phyloP scores from a whole-genome alignment of 1,140 invertebrate species.

The Papilio xuthus region DNA sequence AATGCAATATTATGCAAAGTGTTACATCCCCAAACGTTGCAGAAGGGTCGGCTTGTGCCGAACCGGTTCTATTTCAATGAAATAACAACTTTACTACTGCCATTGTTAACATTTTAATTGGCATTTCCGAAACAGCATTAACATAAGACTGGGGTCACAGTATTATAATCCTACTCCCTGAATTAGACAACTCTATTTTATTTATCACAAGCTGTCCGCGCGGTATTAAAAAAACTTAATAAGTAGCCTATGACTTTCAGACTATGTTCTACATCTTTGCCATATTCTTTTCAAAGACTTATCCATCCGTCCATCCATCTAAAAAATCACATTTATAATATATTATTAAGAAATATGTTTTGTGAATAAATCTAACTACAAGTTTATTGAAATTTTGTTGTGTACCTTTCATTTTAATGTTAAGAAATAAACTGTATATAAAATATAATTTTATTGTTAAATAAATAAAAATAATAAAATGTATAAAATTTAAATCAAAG shows the following conservation, averaged over 20 bases:
- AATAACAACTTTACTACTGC: constrained; percentile 56
- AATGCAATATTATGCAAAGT: constrained; percentile 38
- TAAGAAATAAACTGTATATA: too few species aligned
- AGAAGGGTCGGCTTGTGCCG: constrained; percentile 64
- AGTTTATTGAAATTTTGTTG: background rate
- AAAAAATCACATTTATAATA: too few species aligned
- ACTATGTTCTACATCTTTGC: too few species aligned
- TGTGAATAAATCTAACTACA: background rate
- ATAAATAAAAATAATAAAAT: background rate
- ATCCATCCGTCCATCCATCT: too few species aligned
- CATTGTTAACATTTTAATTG: constrained; percentile 79
- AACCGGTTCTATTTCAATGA: constrained; percentile 68
- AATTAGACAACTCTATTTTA: constrained; percentile 41
- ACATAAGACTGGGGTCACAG: constrained; percentile 53
- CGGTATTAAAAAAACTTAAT: too few species aligned
- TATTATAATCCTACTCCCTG: constrained; percentile 39
- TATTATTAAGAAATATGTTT: background rate
- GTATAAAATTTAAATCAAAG: background rate
- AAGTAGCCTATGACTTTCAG: too few species aligned
- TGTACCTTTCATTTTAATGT: too few species aligned
- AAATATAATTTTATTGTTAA: too few species aligned
- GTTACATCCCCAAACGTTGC: constrained; percentile 44
- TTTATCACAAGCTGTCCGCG: too few species aligned
- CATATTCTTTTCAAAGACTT: too few species aligned
- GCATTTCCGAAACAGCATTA: constrained; percentile 59